These are phyloP conservation scores for Oscheius myriophilus DNA, from an alignment of 2,888 invertebrate species.

Conservation along the genomic window DNA sequence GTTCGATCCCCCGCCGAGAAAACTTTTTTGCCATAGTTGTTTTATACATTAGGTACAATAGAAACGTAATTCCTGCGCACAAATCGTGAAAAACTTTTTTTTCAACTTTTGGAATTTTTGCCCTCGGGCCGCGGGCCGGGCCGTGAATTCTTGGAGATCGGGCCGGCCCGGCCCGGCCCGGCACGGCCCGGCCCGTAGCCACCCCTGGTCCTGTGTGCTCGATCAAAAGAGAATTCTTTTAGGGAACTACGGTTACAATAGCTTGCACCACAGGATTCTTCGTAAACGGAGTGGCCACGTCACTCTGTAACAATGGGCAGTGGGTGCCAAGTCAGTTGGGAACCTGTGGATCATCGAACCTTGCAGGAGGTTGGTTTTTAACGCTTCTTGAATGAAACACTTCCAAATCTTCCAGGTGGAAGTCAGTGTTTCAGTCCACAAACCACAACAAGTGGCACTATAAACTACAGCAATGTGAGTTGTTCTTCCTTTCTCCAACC, in stretches of 20 bases:
- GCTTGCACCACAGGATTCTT: constrained; percentile 4
- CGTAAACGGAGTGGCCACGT: constrained; percentile 6
- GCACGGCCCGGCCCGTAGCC: no score
- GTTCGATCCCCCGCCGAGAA: no score
- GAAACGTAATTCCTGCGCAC: no score
- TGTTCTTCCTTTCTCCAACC: not conserved
- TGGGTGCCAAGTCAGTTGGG: constrained; percentile 24
- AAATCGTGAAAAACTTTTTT: no score
- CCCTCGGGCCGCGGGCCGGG: no score
- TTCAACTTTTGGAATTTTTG: no score
- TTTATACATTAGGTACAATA: no score
- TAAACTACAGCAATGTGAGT: constrained; percentile 24
- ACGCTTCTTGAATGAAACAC: not conserved
- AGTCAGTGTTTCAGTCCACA: constrained; percentile 13
- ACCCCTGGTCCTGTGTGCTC: no score
- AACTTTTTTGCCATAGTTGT: no score
- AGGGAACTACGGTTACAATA: constrained; percentile 17
- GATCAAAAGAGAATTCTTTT: not conserved
- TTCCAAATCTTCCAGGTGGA: not conserved
- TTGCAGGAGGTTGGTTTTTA: not conserved
- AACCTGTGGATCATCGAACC: constrained; percentile 8
- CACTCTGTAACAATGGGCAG: constrained; percentile 24
- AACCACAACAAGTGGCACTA: constrained; percentile 11
- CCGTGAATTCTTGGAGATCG: no score
- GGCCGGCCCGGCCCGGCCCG: no score